Conservation (phyloP, 1,140 invertebrate species). For the Solenopsis invicta region DNA sequence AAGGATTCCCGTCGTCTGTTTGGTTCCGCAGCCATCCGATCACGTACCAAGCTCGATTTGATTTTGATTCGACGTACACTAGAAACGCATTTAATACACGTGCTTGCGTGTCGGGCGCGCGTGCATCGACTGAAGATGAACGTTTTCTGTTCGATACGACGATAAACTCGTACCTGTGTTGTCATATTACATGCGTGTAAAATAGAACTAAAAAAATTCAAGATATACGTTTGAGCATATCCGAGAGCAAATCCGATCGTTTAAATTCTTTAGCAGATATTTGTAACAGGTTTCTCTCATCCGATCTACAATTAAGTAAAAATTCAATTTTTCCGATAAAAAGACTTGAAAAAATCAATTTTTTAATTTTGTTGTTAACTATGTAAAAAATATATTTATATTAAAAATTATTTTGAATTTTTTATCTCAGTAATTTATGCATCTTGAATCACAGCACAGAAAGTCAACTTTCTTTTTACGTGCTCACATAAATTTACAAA, state of each 20-base stretch:
- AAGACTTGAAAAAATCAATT: too few relatives aligned
- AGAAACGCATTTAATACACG: slow-evolving; percentile 75
- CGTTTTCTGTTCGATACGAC: not conserved
- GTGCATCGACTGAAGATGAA: slow-evolving; percentile 68
- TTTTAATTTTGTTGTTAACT: not conserved
- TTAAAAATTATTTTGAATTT: too few relatives aligned
- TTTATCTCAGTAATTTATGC: too few relatives aligned
- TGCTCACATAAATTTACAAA: too few relatives aligned
- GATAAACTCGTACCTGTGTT: not conserved
- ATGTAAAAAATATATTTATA: not conserved
- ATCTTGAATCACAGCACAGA: too few relatives aligned
- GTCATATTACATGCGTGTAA: not conserved
- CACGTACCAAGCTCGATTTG: slow-evolving; percentile 75
- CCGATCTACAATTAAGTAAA: too few relatives aligned
- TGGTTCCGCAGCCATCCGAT: slow-evolving; percentile 66
- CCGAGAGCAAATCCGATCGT: not conserved
- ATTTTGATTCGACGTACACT: slow-evolving; percentile 75
- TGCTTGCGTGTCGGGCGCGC: slow-evolving; percentile 59
- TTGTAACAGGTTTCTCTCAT: too few relatives aligned
- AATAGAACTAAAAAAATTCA: not conserved
- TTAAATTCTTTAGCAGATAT: too few relatives aligned
- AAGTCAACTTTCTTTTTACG: too few relatives aligned
- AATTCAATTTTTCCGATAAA: too few relatives aligned
- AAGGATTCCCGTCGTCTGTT: slow-evolving; percentile 61
- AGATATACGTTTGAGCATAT: not conserved